These are phyloP conservation scores for Zaprionus capensis DNA, from an alignment of 1,140 invertebrate species.

Conservation along the genomic window DNA sequence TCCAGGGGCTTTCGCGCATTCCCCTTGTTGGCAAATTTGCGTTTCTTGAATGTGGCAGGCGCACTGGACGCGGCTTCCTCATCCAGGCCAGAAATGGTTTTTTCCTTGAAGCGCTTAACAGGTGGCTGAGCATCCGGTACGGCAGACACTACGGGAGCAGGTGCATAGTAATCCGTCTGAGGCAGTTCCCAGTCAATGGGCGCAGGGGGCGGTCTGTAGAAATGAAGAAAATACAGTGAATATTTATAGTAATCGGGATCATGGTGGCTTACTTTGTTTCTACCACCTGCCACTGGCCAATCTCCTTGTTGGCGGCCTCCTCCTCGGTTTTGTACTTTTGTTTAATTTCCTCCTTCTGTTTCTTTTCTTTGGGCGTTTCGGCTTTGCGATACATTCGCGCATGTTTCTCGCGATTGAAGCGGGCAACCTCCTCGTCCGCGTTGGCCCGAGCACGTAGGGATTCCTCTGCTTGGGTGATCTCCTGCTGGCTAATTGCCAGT, in stretches of 20 bases:
- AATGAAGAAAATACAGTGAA: neutral
- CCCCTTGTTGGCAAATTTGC: constrained; percentile 86
- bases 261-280: constrained; percentile 84
- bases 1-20: constrained; percentile 86
- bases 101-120: constrained; percentile 88
- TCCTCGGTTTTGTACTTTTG: constrained; percentile 84
- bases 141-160: constrained; percentile 66
- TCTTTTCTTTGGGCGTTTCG: constrained; percentile 70
- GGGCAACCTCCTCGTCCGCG: constrained; percentile 79
- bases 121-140: constrained; percentile 80
- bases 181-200: constrained; percentile 87
- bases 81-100: constrained; percentile 85
- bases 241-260: neutral
- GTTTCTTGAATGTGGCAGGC: constrained; percentile 87
- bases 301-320: constrained; percentile 86
- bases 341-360: constrained; percentile 84
- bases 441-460: constrained; percentile 69
- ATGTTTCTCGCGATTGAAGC: constrained; percentile 84
- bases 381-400: constrained; percentile 58
- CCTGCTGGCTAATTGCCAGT: constrained; percentile 85
- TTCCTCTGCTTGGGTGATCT: constrained; percentile 80
- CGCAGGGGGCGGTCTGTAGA: constrained; percentile 62
- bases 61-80: constrained; percentile 76
- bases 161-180: constrained; percentile 79
- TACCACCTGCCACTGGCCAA: constrained; percentile 88